Evolutionary conservation across 1,140 invertebrate genomes (phyloP).

Genomic region (Lepidostoma basale): DNA sequence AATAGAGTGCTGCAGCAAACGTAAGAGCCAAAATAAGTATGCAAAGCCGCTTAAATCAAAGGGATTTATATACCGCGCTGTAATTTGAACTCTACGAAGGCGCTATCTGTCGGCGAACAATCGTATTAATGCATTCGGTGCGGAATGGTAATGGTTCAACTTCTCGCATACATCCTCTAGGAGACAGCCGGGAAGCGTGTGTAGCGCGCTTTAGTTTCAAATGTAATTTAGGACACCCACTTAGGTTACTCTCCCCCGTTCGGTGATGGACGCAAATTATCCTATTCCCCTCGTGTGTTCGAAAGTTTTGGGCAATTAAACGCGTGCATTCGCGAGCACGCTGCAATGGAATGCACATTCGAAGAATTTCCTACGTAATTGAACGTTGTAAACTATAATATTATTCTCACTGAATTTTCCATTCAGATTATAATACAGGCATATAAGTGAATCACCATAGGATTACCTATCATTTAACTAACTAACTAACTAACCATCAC

Average conservation of each 20-base stretch:
- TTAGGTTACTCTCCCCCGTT: background rate
- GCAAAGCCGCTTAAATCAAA: conserved; percentile 40
- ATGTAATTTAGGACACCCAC: conserved; percentile 30
- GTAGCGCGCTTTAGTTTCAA: conserved; percentile 17
- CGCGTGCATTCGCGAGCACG: conserved; percentile 4
- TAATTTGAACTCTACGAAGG: conserved; percentile 20
- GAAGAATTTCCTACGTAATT: background rate
- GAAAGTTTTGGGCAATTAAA: conserved; percentile 12
- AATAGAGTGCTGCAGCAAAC: conserved; percentile 8
- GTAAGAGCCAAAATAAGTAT: conserved; percentile 15
- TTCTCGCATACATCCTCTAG: conserved; percentile 34
- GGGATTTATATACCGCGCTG: conserved; percentile 33
- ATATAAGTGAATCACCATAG: too few species aligned
- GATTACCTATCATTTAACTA: too few species aligned
- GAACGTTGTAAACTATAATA: too few species aligned
- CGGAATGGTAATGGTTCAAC: conserved; percentile 40
- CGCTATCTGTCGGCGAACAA: conserved; percentile 32
- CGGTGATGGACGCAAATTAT: conserved; percentile 33
- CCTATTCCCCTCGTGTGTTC: background rate
- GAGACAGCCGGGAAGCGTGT: conserved; percentile 1
- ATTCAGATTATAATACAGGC: too few species aligned
- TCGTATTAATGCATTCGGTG: conserved; percentile 40
- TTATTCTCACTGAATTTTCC: too few species aligned
- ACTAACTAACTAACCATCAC: too few species aligned
- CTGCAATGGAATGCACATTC: background rate